Evolutionary conservation across 2,888 invertebrate genomes (phyloP).

Genomic region (Apotomis capreana): DNA sequence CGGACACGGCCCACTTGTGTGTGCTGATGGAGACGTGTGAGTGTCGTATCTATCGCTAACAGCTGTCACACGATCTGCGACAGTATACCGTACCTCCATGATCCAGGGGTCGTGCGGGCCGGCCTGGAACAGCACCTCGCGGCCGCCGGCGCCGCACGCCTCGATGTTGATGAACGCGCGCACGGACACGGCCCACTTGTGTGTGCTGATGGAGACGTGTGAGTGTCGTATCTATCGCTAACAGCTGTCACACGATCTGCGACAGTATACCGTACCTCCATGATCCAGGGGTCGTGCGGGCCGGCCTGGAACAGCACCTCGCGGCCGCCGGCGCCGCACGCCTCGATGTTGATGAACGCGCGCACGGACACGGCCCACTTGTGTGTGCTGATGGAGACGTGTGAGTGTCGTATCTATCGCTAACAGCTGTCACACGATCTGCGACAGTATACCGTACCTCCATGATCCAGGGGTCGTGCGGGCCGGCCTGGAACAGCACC

Average conservation of each 20-base stretch:
- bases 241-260: too few species aligned
- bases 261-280: constrained; percentile 66
- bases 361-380: constrained; percentile 87
- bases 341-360: constrained; percentile 94
- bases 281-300: constrained; percentile 87
- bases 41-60: too few species aligned
- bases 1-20: constrained; percentile 90
- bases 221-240: too few species aligned
- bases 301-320: constrained; percentile 95
- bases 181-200: constrained; percentile 88
- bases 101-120: constrained; percentile 89
- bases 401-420: too few species aligned
- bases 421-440: too few species aligned
- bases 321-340: constrained; percentile 94
- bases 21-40: too few species aligned
- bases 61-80: too few species aligned
- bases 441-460: constrained; percentile 59
- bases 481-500: constrained; percentile 93
- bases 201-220: too few species aligned
- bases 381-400: too few species aligned
- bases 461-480: constrained; percentile 87
- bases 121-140: constrained; percentile 94
- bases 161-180: constrained; percentile 93
- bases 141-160: constrained; percentile 94
- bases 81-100: constrained; percentile 67